Base-by-base conservation (phyloP, 2,113 vertebrate species). In the Hiodon alosoides region DNA sequence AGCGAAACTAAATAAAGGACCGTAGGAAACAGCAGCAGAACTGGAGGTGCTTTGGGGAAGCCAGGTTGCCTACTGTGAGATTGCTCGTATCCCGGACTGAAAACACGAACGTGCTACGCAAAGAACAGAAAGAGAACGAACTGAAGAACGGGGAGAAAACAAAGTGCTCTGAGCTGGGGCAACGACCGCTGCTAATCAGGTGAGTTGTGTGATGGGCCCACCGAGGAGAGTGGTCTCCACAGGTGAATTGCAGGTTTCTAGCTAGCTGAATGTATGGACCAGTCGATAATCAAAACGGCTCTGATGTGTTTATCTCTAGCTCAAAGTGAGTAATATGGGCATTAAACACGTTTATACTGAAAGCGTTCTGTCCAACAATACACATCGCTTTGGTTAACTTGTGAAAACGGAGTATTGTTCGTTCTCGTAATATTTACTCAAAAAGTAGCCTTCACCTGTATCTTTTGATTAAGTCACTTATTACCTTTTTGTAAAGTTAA, bases 161-260 rank as follows among this genome's bases (percentile, higher is more conserved):
- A 16, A 77, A 71, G 81, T 79, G 83, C 75, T 81, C 75, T 16
- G 75, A 80, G 72, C 77, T 71, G 68, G 79, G 80, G 81, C 76
- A 55, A 83, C 85, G 80, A 76, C 79, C 77, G 85, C 79, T 81
- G 72, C 31, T 31, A 74, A 85, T 81, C 90, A 91, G 90, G 90
- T 92, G 88, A 85, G 89, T 87, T 54, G 50, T 71, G 75, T 84
- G 76, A 77, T 77, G 83, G 87, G 81, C 79, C 85, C 80, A 66
- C 51, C 5, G 8, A 62, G 69, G 7, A 64, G 64, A 48, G 60
- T 51, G 74, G 48, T 4, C 53, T 59, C 80, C 71, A 81, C 81
- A 87, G 86, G 86, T 88, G 75, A 71, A 76, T 51, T 7, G 31
- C 13, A 57, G 8, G 82, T 85, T 72, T 77, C 52, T 55, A 55